Conservation (phyloP, 2,888 invertebrate genomes). For the Girardia tigrina region DNA sequence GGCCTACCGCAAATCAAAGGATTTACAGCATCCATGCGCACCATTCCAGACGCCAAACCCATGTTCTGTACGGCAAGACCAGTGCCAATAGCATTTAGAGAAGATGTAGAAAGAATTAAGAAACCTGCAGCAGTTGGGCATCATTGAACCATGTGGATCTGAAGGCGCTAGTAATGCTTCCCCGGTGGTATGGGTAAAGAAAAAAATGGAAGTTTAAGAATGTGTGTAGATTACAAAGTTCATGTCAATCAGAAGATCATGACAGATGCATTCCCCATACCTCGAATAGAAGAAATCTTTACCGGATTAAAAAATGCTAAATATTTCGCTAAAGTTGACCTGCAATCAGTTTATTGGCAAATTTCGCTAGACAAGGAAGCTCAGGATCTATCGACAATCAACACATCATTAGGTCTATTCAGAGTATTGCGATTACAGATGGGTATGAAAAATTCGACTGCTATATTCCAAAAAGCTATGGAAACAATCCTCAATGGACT, state of each 20-base stretch:
- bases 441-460: slow-evolving; percentile 32
- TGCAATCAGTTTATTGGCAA: slow-evolving; percentile 32
- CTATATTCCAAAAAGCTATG: too few species aligned
- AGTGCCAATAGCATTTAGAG: too few species aligned
- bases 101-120: too few species aligned
- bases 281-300: slow-evolving; percentile 27
- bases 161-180: slow-evolving; percentile 28
- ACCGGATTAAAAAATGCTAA: slow-evolving; percentile 34
- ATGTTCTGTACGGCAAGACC: too few species aligned
- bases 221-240: slow-evolving; percentile 31
- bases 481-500: too few species aligned
- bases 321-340: slow-evolving; percentile 35
- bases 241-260: slow-evolving; percentile 33
- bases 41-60: too few species aligned
- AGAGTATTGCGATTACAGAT: slow-evolving; percentile 30
- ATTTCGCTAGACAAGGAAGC: slow-evolving; percentile 26
- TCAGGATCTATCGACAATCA: slow-evolving; percentile 26
- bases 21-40: too few species aligned
- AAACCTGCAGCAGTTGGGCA: too few species aligned
- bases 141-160: too few species aligned
- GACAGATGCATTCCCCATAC: slow-evolving; percentile 28
- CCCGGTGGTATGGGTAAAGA: slow-evolving; percentile 26
- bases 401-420: slow-evolving; percentile 29
- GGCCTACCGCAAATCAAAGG: too few species aligned
- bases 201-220: slow-evolving; percentile 29